Evolutionary conservation across 1,140 invertebrate genomes (phyloP).

Genomic region (Homarus americanus): DNA sequence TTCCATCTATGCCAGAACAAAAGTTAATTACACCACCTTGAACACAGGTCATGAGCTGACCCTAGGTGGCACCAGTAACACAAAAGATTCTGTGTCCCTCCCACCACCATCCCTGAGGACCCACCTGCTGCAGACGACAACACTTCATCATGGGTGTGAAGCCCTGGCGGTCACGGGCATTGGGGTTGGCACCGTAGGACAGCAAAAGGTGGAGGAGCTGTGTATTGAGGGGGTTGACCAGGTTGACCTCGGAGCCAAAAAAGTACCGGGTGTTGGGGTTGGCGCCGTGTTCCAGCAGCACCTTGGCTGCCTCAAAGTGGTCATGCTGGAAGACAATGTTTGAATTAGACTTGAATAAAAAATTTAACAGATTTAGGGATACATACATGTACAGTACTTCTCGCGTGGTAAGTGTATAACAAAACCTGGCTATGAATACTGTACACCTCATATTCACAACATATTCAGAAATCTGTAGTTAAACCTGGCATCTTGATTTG

Average conservation of each 20-base stretch:
- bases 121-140: slow-evolving; percentile 86
- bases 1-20: too few species aligned
- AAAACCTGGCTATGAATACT: too few species aligned
- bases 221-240: slow-evolving; percentile 87
- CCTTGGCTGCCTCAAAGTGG: slow-evolving; percentile 85
- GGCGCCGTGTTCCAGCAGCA: slow-evolving; percentile 85
- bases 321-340: slow-evolving; percentile 82
- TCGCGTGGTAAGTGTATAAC: too few species aligned
- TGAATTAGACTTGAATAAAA: too few species aligned
- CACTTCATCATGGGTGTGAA: slow-evolving; percentile 93
- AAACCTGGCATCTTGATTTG: too few species aligned
- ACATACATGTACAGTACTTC: too few species aligned
- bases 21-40: too few species aligned
- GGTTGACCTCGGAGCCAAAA: slow-evolving; percentile 93
- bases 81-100: not conserved
- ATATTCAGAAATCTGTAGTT: too few species aligned
- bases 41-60: too few species aligned
- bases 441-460: too few species aligned
- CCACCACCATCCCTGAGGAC: not conserved
- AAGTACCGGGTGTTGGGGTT: slow-evolving; percentile 86
- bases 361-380: too few species aligned
- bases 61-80: not conserved
- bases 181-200: slow-evolving; percentile 90
- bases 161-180: slow-evolving; percentile 90
- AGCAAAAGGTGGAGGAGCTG: slow-evolving; percentile 90